A percentile compares a stretch with the other conserved stretches of the same genome.
phyloP scores from a whole-genome alignment of 2,888 invertebrate genomes.

The Aphodius granarius region DNA sequence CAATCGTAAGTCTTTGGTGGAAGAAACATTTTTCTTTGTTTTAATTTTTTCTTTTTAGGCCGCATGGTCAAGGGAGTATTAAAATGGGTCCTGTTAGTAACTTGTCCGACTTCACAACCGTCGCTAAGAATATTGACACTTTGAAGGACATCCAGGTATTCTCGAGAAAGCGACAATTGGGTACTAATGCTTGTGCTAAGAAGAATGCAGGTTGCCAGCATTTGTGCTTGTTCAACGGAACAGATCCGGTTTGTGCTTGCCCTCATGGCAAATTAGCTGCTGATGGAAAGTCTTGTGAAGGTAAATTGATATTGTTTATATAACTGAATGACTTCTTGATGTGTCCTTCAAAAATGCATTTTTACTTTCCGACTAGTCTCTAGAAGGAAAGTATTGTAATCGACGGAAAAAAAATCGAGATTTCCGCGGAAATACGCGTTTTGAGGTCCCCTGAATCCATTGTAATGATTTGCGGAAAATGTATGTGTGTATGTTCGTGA shows the following conservation, averaged over 20 bases:
- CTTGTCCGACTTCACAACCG: constrained; percentile 58
- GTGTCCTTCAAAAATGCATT: neutral
- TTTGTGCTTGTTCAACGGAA: constrained; percentile 74
- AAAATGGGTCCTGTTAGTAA: constrained; percentile 65
- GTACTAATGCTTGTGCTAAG: constrained; percentile 65
- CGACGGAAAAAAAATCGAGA: too few species aligned
- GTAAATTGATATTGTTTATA: constrained; percentile 39
- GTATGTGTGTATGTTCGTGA: too few species aligned
- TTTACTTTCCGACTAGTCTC: too few species aligned
- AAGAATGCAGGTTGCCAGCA: constrained; percentile 77
- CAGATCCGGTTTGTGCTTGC: constrained; percentile 73
- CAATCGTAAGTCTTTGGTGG: constrained; percentile 68
- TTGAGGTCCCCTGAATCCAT: too few species aligned
- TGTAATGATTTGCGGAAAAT: too few species aligned
- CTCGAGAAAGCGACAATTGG: constrained; percentile 58
- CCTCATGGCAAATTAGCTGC: constrained; percentile 75
- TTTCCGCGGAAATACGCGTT: too few species aligned
- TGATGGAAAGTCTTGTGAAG: constrained; percentile 69
- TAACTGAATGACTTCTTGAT: too few species aligned
- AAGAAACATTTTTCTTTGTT: neutral
- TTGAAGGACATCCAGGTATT: constrained; percentile 71
- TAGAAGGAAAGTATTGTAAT: too few species aligned
- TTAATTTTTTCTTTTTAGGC: constrained; percentile 44
- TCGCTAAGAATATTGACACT: constrained; percentile 63
- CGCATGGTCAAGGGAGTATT: constrained; percentile 64